Percentiles rank a stretch among this genome's conserved stretches.
phyloP scores from a whole-genome alignment of 2,888 invertebrate species.

The Drosophila nr. fundita region DNA sequence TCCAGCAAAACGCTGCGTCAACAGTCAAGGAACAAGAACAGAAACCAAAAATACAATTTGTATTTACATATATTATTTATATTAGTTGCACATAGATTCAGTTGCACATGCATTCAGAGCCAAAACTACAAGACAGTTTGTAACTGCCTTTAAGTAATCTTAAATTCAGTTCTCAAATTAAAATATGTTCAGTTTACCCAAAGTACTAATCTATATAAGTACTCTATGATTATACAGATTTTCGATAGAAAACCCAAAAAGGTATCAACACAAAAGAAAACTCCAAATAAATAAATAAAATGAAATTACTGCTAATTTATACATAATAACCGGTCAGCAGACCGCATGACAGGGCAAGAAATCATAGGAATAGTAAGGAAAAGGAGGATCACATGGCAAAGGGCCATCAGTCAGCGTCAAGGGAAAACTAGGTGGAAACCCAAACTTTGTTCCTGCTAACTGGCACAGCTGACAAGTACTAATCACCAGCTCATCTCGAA shows the following conservation, averaged over 20 bases:
- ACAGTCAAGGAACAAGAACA: constrained; percentile 2
- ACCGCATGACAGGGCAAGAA: constrained; percentile 11
- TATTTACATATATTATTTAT: constrained; percentile 17
- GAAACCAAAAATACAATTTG: constrained; percentile 11
- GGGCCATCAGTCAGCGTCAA: constrained; percentile 24
- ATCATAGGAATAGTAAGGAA: not conserved
- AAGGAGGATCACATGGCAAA: constrained; percentile 3
- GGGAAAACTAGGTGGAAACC: not conserved
- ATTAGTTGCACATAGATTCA: constrained; percentile 2
- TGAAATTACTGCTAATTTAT: constrained; percentile 27
- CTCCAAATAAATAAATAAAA: not conserved
- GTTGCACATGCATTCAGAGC: not conserved
- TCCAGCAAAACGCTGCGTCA: constrained; percentile 28
- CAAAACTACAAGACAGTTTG: not conserved
- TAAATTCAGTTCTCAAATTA: not conserved
- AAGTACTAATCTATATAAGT: not conserved
- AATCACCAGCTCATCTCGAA: not conserved
- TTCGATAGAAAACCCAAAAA: not conserved
- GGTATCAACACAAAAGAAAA: not conserved
- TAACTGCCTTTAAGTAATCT: no score
- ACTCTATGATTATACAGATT: not conserved
- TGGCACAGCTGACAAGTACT: constrained; percentile 3
- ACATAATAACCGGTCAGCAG: constrained; percentile 6
- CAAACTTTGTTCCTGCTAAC: constrained; percentile 2
- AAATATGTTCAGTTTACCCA: not conserved